phyloP scores from a whole-genome alignment of 2,888 invertebrate species.

The Meandrusa payeni region DNA sequence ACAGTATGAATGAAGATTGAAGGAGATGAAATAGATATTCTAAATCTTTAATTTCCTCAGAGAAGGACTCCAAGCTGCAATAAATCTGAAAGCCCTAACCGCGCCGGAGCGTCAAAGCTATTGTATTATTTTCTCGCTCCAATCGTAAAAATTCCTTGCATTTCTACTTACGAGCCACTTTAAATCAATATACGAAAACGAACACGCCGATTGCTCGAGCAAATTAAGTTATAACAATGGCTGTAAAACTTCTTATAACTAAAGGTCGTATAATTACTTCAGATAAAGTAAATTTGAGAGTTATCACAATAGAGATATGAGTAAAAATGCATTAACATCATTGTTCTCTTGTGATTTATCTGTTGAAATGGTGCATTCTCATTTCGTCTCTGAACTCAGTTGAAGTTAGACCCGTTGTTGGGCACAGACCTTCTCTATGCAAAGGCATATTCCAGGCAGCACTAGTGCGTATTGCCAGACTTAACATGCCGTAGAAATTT shows the following conservation, averaged over 20 bases:
- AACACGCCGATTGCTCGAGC: slow-evolving; percentile 51
- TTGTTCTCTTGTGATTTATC: neutral
- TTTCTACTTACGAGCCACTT: slow-evolving; percentile 69
- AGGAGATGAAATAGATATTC: too few species aligned
- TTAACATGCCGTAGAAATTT: too few species aligned
- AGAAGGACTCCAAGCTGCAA: too few species aligned
- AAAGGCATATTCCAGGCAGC: too few species aligned
- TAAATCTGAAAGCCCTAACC: slow-evolving; percentile 33
- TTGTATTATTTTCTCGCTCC: slow-evolving; percentile 44
- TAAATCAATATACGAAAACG: slow-evolving; percentile 72
- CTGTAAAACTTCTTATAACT: neutral
- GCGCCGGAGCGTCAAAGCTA: slow-evolving; percentile 25
- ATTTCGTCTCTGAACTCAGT: too few species aligned
- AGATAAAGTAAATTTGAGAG: neutral
- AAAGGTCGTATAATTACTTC: slow-evolving; percentile 6
- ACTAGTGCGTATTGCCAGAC: too few species aligned
- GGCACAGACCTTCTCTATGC: too few species aligned
- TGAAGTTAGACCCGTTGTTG: too few species aligned
- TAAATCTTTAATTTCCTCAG: too few species aligned
- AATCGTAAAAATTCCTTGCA: slow-evolving; percentile 72
- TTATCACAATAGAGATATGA: neutral
- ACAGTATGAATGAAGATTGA: too few species aligned
- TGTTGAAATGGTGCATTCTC: too few species aligned
- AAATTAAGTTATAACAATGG: slow-evolving; percentile 79
- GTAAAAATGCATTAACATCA: neutral